These are phyloP conservation scores for Lasioglossum morio DNA, from an alignment of 2,888 invertebrate species.

Conservation along the genomic window DNA sequence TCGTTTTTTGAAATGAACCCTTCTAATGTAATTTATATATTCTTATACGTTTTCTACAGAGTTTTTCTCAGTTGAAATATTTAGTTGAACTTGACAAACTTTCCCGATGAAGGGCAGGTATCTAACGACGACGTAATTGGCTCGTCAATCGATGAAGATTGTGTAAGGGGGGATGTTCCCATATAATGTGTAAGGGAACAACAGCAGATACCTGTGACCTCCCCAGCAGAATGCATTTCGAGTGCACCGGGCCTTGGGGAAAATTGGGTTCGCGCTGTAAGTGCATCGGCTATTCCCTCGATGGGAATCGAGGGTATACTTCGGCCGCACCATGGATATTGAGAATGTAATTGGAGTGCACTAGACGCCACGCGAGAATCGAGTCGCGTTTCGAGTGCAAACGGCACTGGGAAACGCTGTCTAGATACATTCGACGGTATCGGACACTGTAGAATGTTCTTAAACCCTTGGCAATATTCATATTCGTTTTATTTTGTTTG, in stretches of 20 bases:
- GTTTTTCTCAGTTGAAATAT: background rate
- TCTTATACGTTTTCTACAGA: background rate
- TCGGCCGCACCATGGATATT: conserved; percentile 8
- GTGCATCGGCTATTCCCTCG: conserved; percentile 17
- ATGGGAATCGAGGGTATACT: conserved; percentile 19
- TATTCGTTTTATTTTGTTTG: background rate
- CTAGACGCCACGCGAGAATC: conserved; percentile 9
- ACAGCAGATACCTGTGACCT: conserved; percentile 48
- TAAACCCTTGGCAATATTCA: background rate
- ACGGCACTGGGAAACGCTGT: background rate
- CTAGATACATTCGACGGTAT: conserved; percentile 1
- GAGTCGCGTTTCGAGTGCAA: conserved; percentile 11
- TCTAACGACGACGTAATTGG: background rate
- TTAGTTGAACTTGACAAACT: background rate
- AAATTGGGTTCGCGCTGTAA: background rate
- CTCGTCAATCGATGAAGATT: background rate
- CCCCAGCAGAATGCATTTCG: conserved; percentile 14
- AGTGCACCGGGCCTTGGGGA: conserved; percentile 19
- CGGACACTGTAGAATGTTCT: background rate
- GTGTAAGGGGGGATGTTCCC: conserved; percentile 16
- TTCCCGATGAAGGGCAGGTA: background rate
- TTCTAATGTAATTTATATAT: too few relatives aligned
- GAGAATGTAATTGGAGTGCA: conserved; percentile 43
- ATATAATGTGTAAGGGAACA: conserved; percentile 51
- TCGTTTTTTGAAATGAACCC: background rate